A percentile compares a stretch with the other conserved stretches of the same genome.
Conservation (phyloP, 2,888 invertebrate genomes). For the Taenaris catops region DNA sequence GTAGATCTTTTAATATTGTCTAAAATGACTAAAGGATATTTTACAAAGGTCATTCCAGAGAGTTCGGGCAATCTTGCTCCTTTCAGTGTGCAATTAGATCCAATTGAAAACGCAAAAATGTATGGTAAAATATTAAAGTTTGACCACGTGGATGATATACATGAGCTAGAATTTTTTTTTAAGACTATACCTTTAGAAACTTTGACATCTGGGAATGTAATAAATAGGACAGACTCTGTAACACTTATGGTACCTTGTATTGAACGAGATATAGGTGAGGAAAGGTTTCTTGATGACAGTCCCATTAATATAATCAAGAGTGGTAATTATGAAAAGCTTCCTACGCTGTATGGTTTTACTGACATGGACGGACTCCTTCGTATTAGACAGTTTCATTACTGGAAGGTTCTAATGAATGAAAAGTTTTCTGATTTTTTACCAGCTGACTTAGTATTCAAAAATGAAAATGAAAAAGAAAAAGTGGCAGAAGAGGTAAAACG, state of each 20-base stretch:
- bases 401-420: constrained; percentile 41
- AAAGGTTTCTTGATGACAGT: constrained; percentile 35
- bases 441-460: constrained; percentile 38
- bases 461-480: constrained; percentile 31
- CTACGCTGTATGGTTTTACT: constrained; percentile 40
- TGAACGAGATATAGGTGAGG: constrained; percentile 33
- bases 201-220: constrained; percentile 25
- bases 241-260: constrained; percentile 34
- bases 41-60: constrained; percentile 44
- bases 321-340: constrained; percentile 37
- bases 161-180: constrained; percentile 44
- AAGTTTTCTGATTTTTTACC: constrained; percentile 49
- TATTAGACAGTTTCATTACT: constrained; percentile 28
- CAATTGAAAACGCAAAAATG: constrained; percentile 39
- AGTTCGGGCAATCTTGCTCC: constrained; percentile 37
- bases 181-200: constrained; percentile 33
- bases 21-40: constrained; percentile 38
- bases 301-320: constrained; percentile 39
- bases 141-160: constrained; percentile 34
- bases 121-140: constrained; percentile 38
- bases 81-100: constrained; percentile 39
- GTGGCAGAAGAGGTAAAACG: constrained; percentile 33
- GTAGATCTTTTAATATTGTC: constrained; percentile 47
- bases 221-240: constrained; percentile 25
- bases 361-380: constrained; percentile 38